Evolutionary conservation across 2,113 vertebrate genomes (phyloP).

Genomic region (Mirza zaza): DNA sequence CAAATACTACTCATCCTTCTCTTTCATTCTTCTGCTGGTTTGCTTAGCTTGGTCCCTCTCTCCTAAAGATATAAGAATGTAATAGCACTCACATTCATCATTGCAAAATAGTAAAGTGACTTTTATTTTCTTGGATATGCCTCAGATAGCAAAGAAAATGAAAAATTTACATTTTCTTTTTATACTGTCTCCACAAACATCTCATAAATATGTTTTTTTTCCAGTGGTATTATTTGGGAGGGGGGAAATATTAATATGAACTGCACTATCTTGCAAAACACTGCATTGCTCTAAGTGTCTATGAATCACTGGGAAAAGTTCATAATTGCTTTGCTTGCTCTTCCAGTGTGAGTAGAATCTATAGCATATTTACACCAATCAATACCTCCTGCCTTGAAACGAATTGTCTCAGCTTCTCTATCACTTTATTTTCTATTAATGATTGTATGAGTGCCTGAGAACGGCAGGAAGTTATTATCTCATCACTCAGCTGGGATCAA

Average conservation of each 20-base stretch:
- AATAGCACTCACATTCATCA: not conserved
- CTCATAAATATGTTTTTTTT: not conserved
- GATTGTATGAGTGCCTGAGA: constrained; percentile 40
- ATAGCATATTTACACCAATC: constrained; percentile 37
- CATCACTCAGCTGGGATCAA: constrained; percentile 49
- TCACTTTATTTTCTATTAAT: constrained; percentile 67
- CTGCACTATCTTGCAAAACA: not conserved
- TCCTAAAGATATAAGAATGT: not conserved
- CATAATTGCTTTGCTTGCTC: not conserved
- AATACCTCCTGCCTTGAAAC: constrained; percentile 63
- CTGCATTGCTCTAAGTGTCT: not conserved
- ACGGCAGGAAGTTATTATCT: constrained; percentile 54
- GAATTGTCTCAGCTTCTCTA: constrained; percentile 23
- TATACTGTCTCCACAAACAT: not conserved
- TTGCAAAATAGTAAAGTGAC: not conserved
- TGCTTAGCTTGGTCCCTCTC: not conserved
- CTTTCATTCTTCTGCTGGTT: not conserved
- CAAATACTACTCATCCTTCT: not conserved
- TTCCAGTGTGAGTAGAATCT: not conserved
- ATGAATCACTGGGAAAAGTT: constrained; percentile 26
- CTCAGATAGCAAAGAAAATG: constrained; percentile 4
- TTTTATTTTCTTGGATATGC: constrained; percentile 5
- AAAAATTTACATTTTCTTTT: constrained; percentile 26
- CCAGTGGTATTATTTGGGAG: not conserved
- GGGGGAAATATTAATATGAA: not conserved